Base-by-base conservation (phyloP, 2,113 vertebrate species). In the Saguinus midas region DNA sequence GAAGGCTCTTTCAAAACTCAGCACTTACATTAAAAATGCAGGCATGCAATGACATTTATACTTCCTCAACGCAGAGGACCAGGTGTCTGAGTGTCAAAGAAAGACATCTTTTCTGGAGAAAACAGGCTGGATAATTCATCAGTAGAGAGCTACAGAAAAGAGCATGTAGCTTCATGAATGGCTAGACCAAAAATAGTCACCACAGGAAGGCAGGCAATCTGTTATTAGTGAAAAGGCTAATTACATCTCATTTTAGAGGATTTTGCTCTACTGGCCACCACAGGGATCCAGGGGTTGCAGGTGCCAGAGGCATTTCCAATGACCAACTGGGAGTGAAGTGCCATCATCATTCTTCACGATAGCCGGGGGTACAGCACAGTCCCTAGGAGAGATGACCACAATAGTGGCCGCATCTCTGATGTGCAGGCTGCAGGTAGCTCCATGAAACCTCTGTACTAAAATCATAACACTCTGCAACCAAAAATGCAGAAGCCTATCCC, bases 361-460 rank as follows among this genome's bases (percentile, higher is more conserved):
- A 94, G 55, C 76, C 92, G 32, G 82, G 61, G 35, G 43, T 79
- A 43, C 52, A 84, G 78, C 35, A n/a, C 87, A 68, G 68, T 92
- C 82, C 61, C 35, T 66, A 93, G 91, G 66, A 88, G 90, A 64
- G 27, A 61, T 82, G 66, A 88, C 92, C 29, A 93, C 55, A 84
- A 93, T 91, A 48, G 2, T 21, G 35, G 50, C 87, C 94, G 81
- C 17, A 25, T 79, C 81, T 91, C 94, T 8, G 89, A 87, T 57
- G 82, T 29, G 61, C 57, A 91, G 96, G 82, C 61, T 97, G 95
- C 97, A 96, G 96, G 96, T 96, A 96, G 93, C 68, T 97, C 84
- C 64, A 13, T 52, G 95, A 98, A 98, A 97, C 72, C 92, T 96
- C 87, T 80, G 68, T 55, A 73, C 81, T 91, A 91, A 98, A 98